Evolutionary conservation across 2,797 vertebrate genomes (phyloP).

Genomic region (Anomalospiza imberbis): DNA sequence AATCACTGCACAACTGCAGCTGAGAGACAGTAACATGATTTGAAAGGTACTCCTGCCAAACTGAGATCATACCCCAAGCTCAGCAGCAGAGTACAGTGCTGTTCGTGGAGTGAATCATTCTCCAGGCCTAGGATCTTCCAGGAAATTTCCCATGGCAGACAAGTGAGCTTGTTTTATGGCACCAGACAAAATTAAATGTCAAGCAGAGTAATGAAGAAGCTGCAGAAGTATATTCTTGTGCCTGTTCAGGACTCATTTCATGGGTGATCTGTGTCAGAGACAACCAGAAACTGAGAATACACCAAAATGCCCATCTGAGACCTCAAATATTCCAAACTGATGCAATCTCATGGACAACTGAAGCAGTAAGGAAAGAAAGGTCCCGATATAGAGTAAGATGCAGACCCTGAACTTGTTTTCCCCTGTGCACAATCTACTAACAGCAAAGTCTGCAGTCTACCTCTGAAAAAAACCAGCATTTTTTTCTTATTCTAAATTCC

Average conservation of each 20-base stretch:
- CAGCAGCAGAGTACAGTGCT: neutral
- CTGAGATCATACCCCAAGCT: neutral
- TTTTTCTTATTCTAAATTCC: neutral
- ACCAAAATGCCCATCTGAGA: neutral
- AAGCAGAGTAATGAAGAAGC: neutral
- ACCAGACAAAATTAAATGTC: neutral
- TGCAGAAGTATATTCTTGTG: neutral
- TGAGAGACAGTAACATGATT: neutral
- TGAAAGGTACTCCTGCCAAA: neutral
- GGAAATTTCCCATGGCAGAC: neutral
- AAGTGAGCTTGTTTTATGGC: neutral
- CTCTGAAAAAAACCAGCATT: neutral
- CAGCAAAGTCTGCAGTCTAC: neutral
- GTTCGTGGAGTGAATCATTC: neutral
- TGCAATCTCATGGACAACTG: neutral
- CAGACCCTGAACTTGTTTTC: neutral
- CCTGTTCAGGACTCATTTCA: neutral
- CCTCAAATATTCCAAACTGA: neutral
- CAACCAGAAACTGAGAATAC: neutral
- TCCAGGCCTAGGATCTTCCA: neutral
- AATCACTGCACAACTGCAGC: neutral
- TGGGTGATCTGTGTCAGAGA: neutral
- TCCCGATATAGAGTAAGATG: neutral
- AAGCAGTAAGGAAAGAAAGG: neutral
- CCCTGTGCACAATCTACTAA: neutral